Percentiles rank a stretch among this genome's conserved stretches.
Conservation (phyloP, 2,797 vertebrate genomes). For the Petrocephalus sullivani region DNA sequence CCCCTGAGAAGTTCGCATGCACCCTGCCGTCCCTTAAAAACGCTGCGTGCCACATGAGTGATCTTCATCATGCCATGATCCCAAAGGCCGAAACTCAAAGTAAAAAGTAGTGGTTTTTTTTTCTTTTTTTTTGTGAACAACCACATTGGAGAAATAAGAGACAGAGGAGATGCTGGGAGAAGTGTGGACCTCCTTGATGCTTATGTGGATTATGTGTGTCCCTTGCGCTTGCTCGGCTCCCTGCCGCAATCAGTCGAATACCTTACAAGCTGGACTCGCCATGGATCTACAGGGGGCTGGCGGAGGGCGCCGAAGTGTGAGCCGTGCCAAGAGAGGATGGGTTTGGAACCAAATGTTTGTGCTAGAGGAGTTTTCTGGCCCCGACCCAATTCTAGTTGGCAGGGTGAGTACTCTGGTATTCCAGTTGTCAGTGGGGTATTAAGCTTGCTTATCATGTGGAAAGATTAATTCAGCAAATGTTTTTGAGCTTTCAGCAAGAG, state of each 20-base stretch:
- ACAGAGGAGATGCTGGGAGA: conserved; percentile 79
- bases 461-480: conserved; percentile 65
- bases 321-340: conserved; percentile 96
- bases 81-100: conserved; percentile 68
- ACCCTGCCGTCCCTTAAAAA: conserved; percentile 64
- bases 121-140: background rate
- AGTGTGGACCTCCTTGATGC: conserved; percentile 84
- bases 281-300: conserved; percentile 65
- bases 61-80: conserved; percentile 78
- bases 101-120: conserved; percentile 69
- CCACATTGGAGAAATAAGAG: conserved; percentile 64
- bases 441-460: conserved; percentile 67
- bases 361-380: conserved; percentile 98
- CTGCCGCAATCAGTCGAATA: conserved; percentile 69
- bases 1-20: conserved; percentile 56
- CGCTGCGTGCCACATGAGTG: conserved; percentile 72
- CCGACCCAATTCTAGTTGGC: conserved; percentile 97
- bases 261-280: conserved; percentile 67
- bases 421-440: conserved; percentile 66
- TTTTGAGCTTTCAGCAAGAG: conserved; percentile 28
- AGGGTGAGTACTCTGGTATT: conserved; percentile 77
- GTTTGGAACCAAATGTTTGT: conserved; percentile 99
- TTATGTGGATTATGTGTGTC: conserved; percentile 92
- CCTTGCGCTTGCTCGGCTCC: conserved; percentile 73
- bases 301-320: conserved; percentile 87